A percentile compares a stretch with the other conserved stretches of the same genome.
phyloP scores from a whole-genome alignment of 1,140 invertebrate genomes.

The Paramacrobiotus metropolitanus region DNA sequence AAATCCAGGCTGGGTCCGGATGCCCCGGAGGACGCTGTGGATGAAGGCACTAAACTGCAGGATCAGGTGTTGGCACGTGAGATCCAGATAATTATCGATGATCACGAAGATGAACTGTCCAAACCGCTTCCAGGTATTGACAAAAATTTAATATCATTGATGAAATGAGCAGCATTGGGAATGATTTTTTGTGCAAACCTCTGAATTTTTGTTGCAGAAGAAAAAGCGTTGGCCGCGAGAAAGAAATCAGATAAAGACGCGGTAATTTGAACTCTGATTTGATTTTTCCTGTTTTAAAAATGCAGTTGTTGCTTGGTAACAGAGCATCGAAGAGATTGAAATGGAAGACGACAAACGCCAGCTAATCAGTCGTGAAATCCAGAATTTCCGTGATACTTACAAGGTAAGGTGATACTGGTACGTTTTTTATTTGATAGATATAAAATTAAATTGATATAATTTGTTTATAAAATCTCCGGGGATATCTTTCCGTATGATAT shows the following conservation, averaged over 20 bases:
- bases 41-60: neutral
- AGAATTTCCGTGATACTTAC: neutral
- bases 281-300: too few relatives aligned
- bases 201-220: too few relatives aligned
- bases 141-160: too few relatives aligned
- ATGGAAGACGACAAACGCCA: neutral
- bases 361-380: neutral
- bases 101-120: neutral
- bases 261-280: neutral
- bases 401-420: too few relatives aligned
- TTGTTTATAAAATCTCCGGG: too few relatives aligned
- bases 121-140: neutral
- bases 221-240: neutral
- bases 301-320: neutral
- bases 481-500: too few relatives aligned
- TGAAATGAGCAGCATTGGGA: too few relatives aligned
- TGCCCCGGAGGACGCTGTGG: neutral
- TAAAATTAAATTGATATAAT: too few relatives aligned
- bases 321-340: neutral
- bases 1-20: neutral
- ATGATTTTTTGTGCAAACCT: too few relatives aligned
- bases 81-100: neutral
- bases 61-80: neutral
- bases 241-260: neutral
- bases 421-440: too few relatives aligned